Conservation (phyloP, 2,113 vertebrate species). For the Melierax canorus region DNA sequence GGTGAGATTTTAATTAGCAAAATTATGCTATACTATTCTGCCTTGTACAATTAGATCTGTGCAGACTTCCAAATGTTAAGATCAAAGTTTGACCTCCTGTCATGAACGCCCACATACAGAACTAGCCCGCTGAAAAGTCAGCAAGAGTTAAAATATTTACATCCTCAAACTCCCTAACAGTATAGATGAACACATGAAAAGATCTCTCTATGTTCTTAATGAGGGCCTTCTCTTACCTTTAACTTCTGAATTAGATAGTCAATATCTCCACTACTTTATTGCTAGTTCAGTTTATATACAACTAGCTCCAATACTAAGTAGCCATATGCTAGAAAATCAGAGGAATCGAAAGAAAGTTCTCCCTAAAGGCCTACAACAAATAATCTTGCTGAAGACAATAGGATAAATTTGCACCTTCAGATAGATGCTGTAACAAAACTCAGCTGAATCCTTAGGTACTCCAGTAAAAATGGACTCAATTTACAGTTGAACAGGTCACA, state of each 20-base stretch:
- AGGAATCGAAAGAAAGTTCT: neutral
- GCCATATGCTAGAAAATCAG: neutral
- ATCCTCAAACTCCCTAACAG: neutral
- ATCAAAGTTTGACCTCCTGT: neutral
- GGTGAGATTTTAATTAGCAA: neutral
- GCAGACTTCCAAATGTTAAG: neutral
- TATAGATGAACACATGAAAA: neutral
- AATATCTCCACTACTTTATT: neutral
- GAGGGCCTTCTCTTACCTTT: neutral
- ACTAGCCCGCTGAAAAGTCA: neutral
- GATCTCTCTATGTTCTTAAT: neutral
- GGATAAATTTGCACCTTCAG: neutral
- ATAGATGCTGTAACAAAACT: neutral
- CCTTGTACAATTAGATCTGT: neutral
- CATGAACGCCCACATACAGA: neutral
- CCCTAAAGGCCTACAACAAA: neutral
- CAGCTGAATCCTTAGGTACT: neutral
- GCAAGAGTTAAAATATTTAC: neutral
- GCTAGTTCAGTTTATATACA: neutral
- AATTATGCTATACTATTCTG: neutral
- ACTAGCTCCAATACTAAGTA: neutral
- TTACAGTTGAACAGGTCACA: neutral
- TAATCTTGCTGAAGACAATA: neutral
- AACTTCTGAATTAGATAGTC: neutral
- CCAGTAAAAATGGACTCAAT: neutral